Evolutionary conservation across 2,888 invertebrate genomes (phyloP).

Genomic region (Ormia ochracea): DNA sequence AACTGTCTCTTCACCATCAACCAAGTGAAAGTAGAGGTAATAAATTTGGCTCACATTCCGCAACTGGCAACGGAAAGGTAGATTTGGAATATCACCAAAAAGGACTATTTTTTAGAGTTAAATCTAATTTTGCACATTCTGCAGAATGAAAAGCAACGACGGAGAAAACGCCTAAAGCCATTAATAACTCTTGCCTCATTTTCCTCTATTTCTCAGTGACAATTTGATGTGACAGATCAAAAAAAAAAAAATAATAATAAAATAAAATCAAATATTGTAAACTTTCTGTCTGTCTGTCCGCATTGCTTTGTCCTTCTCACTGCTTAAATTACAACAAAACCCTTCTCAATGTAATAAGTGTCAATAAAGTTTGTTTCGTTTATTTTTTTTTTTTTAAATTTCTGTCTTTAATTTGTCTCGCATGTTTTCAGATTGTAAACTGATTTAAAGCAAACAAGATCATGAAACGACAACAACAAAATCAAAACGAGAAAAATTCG

Average conservation of each 20-base stretch:
- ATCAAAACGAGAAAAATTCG: conserved; percentile 1
- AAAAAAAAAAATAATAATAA: not conserved
- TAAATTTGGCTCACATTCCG: conserved; percentile 27
- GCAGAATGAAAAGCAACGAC: not conserved
- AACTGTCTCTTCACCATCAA: conserved; percentile 6
- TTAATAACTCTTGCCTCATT: conserved; percentile 4
- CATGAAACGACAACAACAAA: conserved; percentile 13
- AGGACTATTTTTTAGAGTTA: not conserved
- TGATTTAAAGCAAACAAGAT: conserved; percentile 32
- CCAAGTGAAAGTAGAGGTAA: conserved; percentile 27
- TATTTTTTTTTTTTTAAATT: not conserved
- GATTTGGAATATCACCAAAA: not conserved
- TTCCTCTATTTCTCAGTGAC: conserved; percentile 10
- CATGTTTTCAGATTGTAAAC: conserved; percentile 55
- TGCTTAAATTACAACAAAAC: conserved; percentile 39
- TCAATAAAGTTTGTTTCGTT: conserved; percentile 44
- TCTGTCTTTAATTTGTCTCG: conserved; percentile 44
- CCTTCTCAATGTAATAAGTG: conserved; percentile 53
- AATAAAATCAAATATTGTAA: conserved; percentile 8
- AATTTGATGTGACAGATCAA: conserved; percentile 37
- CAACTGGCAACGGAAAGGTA: not conserved
- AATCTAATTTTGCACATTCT: conserved; percentile 7
- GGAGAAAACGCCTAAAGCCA: not conserved
- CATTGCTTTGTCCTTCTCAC: not conserved
- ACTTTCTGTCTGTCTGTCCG: not conserved